Evolutionary conservation across 2,113 vertebrate species (phyloP), one percentile per base, ranked within the genome.

Genomic region (Porphyrio hochstetteri): DNA sequence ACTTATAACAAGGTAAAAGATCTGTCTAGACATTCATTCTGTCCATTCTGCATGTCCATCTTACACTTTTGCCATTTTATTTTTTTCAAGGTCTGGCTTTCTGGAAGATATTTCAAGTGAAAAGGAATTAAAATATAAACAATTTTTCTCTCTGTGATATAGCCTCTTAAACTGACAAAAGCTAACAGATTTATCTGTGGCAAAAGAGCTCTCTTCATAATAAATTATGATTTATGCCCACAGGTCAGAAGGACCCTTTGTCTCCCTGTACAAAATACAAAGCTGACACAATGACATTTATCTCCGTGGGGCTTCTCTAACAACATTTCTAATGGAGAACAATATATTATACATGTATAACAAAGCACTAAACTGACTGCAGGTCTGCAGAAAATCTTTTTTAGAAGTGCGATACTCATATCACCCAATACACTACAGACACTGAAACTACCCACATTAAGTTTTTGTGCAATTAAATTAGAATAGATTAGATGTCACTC

Each of bases 401-500:
- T 86, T 10, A 13, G 72, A 94, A 93, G 21, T 56, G 21, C 64
- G 11, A 42, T 64, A 24, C 63, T 95, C 21, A 27, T 70, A 83
- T 85, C 55, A 48, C 8, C 56, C 40, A 82, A 60, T 77, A 77
- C 42, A 87, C 23, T 67, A 11, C 59, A 81, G 92, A 86, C 64
- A 82, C 10, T 72, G 57, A 85, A 93, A 83, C 74, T 79, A 83
- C 44, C 18, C 63, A 87, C 69, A 76, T 78, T 86, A 93, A 91
- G 33, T 42, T 97, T 92, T 95, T 82, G 61, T 96, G 38, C 85
- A 94, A 95, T 97, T 97, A 94, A 93, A 95, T 96, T 95, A 95
- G 61, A 96, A 95, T 92, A 94, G 78, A 96, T 95, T 95, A 93
- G 75, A 88, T 96, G 63, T 96, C 89, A 89, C 81, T 97, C 80